A percentile compares a stretch with the other conserved stretches of the same genome.
These are phyloP conservation scores for Nezara viridula DNA, from an alignment of 2,888 invertebrate species.

Conservation along the genomic window DNA sequence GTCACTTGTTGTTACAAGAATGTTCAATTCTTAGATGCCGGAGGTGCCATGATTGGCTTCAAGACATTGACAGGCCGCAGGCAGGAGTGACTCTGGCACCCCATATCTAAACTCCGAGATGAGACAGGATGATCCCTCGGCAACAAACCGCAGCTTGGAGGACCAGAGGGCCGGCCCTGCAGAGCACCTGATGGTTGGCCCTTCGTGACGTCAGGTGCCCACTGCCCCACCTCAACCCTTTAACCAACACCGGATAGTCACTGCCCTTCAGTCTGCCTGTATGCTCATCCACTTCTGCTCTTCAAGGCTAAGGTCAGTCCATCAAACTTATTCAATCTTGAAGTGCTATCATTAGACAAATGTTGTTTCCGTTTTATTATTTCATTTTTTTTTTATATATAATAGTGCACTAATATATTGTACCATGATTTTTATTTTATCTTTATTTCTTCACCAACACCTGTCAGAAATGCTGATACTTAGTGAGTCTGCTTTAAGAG, in stretches of 20 bases:
- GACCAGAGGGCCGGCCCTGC: not conserved
- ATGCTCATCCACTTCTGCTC: not conserved
- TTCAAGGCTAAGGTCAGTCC: not conserved
- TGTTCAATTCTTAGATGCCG: too few relatives aligned
- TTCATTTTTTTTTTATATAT: not conserved
- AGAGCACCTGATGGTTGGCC: slow-evolving; percentile 20
- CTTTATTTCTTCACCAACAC: too few relatives aligned
- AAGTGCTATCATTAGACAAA: too few relatives aligned
- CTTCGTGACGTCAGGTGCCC: slow-evolving; percentile 40
- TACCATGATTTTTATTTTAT: too few relatives aligned
- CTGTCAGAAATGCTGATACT: too few relatives aligned
- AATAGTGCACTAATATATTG: too few relatives aligned
- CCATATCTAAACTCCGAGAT: not conserved
- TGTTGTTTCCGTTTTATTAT: too few relatives aligned
- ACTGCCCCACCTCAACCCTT: slow-evolving; percentile 48
- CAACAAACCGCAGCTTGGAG: not conserved
- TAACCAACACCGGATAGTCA: slow-evolving; percentile 25
- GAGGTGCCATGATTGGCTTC: not conserved
- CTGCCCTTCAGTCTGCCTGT: slow-evolving; percentile 17
- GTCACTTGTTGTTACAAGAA: too few relatives aligned
- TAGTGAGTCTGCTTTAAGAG: too few relatives aligned
- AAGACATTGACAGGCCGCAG: not conserved
- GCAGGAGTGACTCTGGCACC: not conserved
- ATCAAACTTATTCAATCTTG: not conserved
- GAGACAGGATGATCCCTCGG: not conserved